Evolutionary conservation across 2,797 vertebrate genomes (phyloP).

Genomic region (Aldrovandia affinis): DNA sequence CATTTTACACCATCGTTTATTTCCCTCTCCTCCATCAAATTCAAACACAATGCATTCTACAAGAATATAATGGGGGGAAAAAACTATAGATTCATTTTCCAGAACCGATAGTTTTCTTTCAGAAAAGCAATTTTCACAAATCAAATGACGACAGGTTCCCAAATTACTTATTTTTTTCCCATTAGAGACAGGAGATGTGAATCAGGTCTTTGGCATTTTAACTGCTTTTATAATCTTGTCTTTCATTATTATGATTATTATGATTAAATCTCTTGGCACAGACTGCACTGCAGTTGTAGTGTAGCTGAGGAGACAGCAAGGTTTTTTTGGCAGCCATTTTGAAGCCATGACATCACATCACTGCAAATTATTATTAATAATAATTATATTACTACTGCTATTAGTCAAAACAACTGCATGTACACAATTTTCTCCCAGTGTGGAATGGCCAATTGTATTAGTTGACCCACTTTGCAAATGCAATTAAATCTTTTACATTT

Average conservation of each 20-base stretch:
- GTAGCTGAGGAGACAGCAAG: background rate
- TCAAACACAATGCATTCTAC: background rate
- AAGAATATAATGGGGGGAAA: background rate
- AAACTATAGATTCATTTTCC: too few relatives aligned
- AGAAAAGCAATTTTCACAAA: conserved; percentile 1
- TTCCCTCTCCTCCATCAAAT: conserved; percentile 14
- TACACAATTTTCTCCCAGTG: too few relatives aligned
- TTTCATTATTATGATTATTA: background rate
- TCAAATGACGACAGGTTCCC: background rate
- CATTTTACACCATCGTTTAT: background rate
- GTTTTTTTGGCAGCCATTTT: background rate
- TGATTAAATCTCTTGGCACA: background rate
- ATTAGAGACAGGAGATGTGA: background rate
- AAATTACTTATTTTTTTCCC: background rate
- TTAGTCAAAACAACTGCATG: too few relatives aligned
- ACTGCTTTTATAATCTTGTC: background rate
- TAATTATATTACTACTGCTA: too few relatives aligned
- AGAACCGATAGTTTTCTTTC: background rate
- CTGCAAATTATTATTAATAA: too few relatives aligned
- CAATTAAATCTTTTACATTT: too few relatives aligned
- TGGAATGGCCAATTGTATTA: too few relatives aligned
- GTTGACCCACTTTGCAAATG: too few relatives aligned
- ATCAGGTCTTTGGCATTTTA: background rate
- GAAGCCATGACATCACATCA: background rate
- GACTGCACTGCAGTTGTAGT: background rate